A percentile compares a stretch with the other conserved stretches of the same genome.
phyloP scores from a whole-genome alignment of 2,113 vertebrate species.

The Pycnonotus jocosus region DNA sequence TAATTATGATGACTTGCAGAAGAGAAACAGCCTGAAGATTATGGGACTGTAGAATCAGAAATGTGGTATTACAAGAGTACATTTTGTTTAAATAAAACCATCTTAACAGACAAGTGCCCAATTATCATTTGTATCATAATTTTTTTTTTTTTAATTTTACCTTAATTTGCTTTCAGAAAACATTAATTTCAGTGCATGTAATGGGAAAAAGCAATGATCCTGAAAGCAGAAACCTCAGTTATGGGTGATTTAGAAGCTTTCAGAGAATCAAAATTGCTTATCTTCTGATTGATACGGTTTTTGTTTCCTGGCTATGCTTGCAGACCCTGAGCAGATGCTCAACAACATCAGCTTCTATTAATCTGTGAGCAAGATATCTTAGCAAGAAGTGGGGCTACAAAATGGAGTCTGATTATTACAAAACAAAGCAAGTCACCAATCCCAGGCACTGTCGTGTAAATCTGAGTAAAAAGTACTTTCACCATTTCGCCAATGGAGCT shows the following conservation, averaged over 20 bases:
- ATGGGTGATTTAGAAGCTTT: background rate
- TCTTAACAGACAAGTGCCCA: constrained; percentile 42
- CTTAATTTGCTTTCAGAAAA: constrained; percentile 56
- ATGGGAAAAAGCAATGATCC: constrained; percentile 4
- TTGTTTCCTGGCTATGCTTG: background rate
- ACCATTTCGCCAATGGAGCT: background rate
- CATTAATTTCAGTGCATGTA: constrained; percentile 37
- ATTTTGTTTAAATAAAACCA: constrained; percentile 54
- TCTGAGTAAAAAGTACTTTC: background rate
- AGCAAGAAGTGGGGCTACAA: background rate
- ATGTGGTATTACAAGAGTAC: background rate
- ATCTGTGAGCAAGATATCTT: background rate
- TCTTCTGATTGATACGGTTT: background rate
- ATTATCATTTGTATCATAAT: constrained; percentile 63
- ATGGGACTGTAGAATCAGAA: background rate
- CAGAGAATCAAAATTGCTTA: background rate
- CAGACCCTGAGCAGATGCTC: background rate
- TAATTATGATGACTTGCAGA: constrained; percentile 42
- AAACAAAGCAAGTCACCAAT: background rate
- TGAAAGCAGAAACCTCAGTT: background rate
- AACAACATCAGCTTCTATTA: background rate
- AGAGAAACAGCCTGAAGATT: constrained; percentile 28
- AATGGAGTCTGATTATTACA: background rate
- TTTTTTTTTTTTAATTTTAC: constrained; percentile 45
- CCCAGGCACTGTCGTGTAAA: background rate